Percentiles rank a stretch among this genome's conserved stretches.
These are phyloP conservation scores for Euwallacea similis DNA, from an alignment of 1,140 invertebrate genomes.

Conservation along the genomic window DNA sequence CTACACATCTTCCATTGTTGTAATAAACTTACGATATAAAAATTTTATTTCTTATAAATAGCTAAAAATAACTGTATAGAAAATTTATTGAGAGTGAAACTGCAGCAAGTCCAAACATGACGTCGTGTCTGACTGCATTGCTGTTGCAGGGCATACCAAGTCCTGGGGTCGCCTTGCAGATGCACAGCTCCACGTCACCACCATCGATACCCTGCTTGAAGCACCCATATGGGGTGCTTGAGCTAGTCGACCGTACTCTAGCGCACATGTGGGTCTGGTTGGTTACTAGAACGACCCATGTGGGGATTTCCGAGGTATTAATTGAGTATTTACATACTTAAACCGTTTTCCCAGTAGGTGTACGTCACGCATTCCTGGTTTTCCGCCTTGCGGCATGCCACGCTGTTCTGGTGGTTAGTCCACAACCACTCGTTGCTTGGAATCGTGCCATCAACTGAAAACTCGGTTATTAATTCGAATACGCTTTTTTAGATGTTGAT, in stretches of 20 bases:
- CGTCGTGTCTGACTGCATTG: neutral
- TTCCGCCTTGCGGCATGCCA: constrained; percentile 53
- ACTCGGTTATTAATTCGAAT: neutral
- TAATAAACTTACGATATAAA: too few relatives aligned
- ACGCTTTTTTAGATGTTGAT: constrained; percentile 32
- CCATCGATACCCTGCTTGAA: constrained; percentile 43
- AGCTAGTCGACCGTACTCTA: constrained; percentile 52
- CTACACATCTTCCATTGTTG: too few relatives aligned
- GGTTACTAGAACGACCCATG: constrained; percentile 52
- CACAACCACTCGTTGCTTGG: constrained; percentile 40
- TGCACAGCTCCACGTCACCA: constrained; percentile 43
- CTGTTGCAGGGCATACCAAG: constrained; percentile 19
- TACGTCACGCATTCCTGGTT: constrained; percentile 59
- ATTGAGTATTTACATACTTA: constrained; percentile 49
- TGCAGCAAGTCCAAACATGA: too few relatives aligned
- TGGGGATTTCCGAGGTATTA: neutral
- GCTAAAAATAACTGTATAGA: too few relatives aligned
- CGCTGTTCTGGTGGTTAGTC: constrained; percentile 48
- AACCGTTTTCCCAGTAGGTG: constrained; percentile 56
- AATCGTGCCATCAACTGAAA: constrained; percentile 56
- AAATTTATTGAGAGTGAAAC: too few relatives aligned
- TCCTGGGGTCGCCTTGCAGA: constrained; percentile 38
- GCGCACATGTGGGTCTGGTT: constrained; percentile 61
- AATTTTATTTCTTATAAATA: too few relatives aligned
- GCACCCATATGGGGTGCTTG: constrained; percentile 55